These are phyloP conservation scores for Eonycteris spelaea DNA, from an alignment of 2,113 vertebrate genomes.

Conservation along the genomic window DNA sequence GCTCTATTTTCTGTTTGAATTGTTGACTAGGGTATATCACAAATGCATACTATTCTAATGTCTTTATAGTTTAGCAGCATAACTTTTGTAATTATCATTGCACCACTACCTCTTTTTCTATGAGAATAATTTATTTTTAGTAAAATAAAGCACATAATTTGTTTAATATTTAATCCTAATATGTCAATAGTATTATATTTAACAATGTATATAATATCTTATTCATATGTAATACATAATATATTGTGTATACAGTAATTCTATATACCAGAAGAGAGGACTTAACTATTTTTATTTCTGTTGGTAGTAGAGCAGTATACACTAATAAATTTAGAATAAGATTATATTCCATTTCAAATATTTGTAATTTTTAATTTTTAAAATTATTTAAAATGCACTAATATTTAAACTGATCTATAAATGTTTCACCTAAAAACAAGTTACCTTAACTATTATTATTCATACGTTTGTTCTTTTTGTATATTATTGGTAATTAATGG, in stretches of 20 bases:
- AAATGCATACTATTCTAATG: conserved; percentile 34
- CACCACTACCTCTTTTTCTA: background rate
- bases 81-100: conserved; percentile 12
- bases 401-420: background rate
- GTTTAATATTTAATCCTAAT: background rate
- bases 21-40: background rate
- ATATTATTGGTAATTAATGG: background rate
- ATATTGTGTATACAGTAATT: background rate
- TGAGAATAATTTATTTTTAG: background rate
- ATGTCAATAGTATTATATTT: background rate
- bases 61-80: background rate
- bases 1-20: conserved; percentile 31
- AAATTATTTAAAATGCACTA: background rate
- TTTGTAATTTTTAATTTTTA: background rate
- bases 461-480: background rate
- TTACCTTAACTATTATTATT: background rate
- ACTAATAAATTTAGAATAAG: background rate
- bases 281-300: background rate
- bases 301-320: background rate
- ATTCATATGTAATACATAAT: background rate
- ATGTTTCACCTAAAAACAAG: background rate
- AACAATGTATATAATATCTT: background rate
- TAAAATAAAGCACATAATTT: background rate
- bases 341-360: background rate
- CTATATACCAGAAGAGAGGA: background rate